These are phyloP conservation scores for Phasia obesa DNA, from an alignment of 2,888 invertebrate species.

Conservation along the genomic window DNA sequence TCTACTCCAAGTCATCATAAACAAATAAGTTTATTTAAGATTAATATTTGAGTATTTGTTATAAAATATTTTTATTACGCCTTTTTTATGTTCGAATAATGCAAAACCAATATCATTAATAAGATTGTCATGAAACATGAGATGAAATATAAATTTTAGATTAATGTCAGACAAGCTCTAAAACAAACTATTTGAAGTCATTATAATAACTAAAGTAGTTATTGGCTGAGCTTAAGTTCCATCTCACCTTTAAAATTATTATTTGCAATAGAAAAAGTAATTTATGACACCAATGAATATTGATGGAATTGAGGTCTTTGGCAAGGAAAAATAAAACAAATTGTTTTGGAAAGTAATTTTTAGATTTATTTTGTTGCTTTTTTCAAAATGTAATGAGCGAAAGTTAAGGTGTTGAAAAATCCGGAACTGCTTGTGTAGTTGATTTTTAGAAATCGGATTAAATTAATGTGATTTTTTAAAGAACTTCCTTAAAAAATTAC, in stretches of 20 bases:
- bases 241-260: constrained; percentile 20
- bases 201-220: constrained; percentile 13
- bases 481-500: too few species aligned
- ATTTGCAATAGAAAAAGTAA: not conserved
- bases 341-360: constrained; percentile 28
- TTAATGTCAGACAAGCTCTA: not conserved
- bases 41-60: constrained; percentile 35
- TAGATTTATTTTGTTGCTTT: too few species aligned
- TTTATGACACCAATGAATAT: constrained; percentile 4
- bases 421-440: too few species aligned
- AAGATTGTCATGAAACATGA: constrained; percentile 49
- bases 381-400: too few species aligned
- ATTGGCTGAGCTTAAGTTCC: constrained; percentile 2
- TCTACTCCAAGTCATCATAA: constrained; percentile 21
- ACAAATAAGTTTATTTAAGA: constrained; percentile 20
- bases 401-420: too few species aligned
- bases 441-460: too few species aligned
- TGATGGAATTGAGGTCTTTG: constrained; percentile 19
- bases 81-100: constrained; percentile 49
- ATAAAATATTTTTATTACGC: constrained; percentile 50
- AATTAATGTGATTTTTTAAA: too few species aligned
- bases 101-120: constrained; percentile 46
- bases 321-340: constrained; percentile 9
- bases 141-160: constrained; percentile 37
- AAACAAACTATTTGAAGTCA: constrained; percentile 26